Percentiles rank a stretch among this genome's conserved stretches.
Evolutionary conservation across 2,113 vertebrate species (phyloP).

Genomic region (Leiothrix lutea): DNA sequence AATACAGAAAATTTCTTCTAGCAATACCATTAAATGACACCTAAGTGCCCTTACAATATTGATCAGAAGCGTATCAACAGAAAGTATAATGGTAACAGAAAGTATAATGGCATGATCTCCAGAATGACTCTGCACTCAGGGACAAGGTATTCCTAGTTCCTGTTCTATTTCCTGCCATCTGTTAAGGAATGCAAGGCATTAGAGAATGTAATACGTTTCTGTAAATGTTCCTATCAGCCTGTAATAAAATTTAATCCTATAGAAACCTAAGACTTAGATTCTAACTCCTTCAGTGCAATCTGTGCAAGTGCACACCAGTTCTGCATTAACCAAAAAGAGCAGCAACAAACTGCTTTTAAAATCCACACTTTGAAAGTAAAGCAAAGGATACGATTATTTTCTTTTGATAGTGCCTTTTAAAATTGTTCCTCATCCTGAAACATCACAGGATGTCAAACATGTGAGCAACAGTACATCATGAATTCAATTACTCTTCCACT

Average conservation of each 20-base stretch:
- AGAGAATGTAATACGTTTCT: not conserved
- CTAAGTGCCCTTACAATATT: not conserved
- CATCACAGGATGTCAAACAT: not conserved
- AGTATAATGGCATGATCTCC: not conserved
- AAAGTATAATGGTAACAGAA: not conserved
- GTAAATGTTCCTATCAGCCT: not conserved
- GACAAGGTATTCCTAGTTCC: not conserved
- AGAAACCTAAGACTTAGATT: not conserved
- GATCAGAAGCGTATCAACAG: not conserved
- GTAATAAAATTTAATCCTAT: not conserved
- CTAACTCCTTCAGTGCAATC: not conserved
- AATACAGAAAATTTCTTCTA: not conserved
- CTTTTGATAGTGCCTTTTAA: not conserved
- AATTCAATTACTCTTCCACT: not conserved
- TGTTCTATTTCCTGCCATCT: not conserved
- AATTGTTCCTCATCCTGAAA: not conserved
- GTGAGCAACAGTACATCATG: not conserved
- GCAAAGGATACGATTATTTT: not conserved
- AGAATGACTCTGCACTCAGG: not conserved
- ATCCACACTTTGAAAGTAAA: not conserved
- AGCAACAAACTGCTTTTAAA: not conserved
- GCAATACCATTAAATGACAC: not conserved
- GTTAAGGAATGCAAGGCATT: not conserved
- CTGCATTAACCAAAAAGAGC: not conserved
- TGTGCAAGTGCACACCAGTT: not conserved